A percentile compares a stretch with the other conserved stretches of the same genome.
These are phyloP conservation scores for Leptopilina myrica DNA, from an alignment of 2,888 invertebrate species.

Conservation along the genomic window DNA sequence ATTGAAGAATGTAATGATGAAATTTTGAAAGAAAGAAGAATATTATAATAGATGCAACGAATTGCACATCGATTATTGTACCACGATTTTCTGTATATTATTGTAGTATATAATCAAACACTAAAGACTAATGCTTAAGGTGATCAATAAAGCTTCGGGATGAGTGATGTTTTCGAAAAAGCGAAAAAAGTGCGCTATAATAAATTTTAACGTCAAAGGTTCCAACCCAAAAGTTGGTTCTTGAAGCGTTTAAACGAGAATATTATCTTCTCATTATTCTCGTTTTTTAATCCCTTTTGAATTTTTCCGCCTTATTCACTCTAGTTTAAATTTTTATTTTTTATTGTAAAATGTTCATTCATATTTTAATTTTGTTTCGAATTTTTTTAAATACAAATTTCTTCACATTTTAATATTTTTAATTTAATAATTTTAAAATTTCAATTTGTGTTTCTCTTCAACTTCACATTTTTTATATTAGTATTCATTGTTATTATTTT, in stretches of 20 bases:
- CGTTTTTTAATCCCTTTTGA: neutral
- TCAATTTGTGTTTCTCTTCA: too few relatives aligned
- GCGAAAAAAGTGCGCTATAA: slow-evolving; percentile 56
- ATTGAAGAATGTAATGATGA: slow-evolving; percentile 47
- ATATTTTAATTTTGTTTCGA: too few relatives aligned
- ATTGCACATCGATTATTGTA: slow-evolving; percentile 48
- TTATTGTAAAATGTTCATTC: too few relatives aligned
- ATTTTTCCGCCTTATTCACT: neutral
- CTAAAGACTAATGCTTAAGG: slow-evolving; percentile 75
- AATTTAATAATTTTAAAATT: too few relatives aligned
- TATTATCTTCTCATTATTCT: neutral
- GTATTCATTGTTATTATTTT: too few relatives aligned
- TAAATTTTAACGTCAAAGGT: slow-evolving; percentile 65
- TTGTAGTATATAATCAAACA: slow-evolving; percentile 74
- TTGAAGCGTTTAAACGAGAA: slow-evolving; percentile 58
- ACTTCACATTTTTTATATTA: too few relatives aligned
- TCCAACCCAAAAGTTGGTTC: slow-evolving; percentile 52
- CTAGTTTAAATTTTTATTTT: too few relatives aligned
- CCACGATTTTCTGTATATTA: slow-evolving; percentile 71
- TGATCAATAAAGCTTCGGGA: slow-evolving; percentile 68
- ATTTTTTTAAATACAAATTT: too few relatives aligned
- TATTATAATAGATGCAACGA: slow-evolving; percentile 41
- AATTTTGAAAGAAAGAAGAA: slow-evolving; percentile 32
- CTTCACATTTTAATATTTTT: too few relatives aligned
- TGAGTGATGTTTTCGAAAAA: slow-evolving; percentile 64